Conservation (phyloP, 2,888 invertebrate species). For the Diarsia dahlii region DNA sequence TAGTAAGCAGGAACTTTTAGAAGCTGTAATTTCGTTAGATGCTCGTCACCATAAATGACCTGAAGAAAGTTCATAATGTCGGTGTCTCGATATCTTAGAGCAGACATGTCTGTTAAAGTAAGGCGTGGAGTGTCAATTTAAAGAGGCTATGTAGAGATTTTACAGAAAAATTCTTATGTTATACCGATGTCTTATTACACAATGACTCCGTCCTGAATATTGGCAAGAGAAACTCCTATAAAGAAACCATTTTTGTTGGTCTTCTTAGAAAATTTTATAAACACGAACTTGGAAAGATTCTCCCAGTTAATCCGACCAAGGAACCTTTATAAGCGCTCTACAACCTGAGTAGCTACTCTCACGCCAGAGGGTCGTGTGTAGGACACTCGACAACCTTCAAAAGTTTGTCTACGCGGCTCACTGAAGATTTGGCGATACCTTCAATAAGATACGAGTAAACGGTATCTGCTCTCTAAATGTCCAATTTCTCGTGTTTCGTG, state of each 20-base stretch:
- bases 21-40: neutral
- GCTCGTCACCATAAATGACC: neutral
- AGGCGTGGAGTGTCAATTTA: neutral
- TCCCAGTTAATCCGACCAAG: neutral
- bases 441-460: slow-evolving; percentile 51
- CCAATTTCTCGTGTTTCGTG: slow-evolving; percentile 37
- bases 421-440: slow-evolving; percentile 47
- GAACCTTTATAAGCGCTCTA: slow-evolving; percentile 25
- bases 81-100: neutral
- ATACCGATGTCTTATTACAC: neutral
- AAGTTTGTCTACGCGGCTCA: slow-evolving; percentile 56
- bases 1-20: neutral
- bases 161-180: neutral
- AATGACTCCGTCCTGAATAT: neutral
- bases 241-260: neutral
- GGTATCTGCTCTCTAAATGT: slow-evolving; percentile 29
- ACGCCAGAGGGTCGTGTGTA: slow-evolving; percentile 32
- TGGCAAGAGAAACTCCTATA: neutral
- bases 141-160: neutral
- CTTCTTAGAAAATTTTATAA: neutral
- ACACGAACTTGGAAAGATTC: neutral
- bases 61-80: neutral
- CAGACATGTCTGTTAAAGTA: neutral
- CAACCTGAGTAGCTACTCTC: slow-evolving; percentile 4
- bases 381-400: slow-evolving; percentile 53